Evolutionary conservation across 2,797 vertebrate species (phyloP), one percentile per base, ranked within the genome.

Genomic region (Remorina albescens): DNA sequence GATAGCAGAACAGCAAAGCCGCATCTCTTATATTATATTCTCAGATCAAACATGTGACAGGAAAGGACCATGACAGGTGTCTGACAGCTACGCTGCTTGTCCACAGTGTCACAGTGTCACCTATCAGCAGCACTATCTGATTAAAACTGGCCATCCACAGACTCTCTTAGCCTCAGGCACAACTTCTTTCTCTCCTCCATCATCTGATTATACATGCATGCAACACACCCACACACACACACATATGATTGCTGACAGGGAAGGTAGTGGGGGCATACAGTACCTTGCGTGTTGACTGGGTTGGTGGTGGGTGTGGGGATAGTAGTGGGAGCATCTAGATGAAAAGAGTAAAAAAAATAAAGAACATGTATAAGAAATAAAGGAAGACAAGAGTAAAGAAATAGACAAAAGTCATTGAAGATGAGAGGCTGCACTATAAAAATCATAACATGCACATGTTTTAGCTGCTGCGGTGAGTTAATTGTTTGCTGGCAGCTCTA

Each of bases 321-420:
- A 96, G 97, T 98, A 95, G 96, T 96, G 96, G 95, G 97, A 97
- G 96, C 96, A 98, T 99, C 98, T 99, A 96, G 96, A 99, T 98
- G 97, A 94, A 91, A 95, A 97, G 96, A 96, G 95, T 96, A 79
- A 89, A 92, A 87, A 96, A 96, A 97, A 97, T 94, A 96, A 96
- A 93, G 88, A 90, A 95, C 91, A 94, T 84, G 89, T 91, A 92
- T 94, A 94, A 94, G 92, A 94, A 92, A 93, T 89, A 91, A 91
- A 90, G 89, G 87, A 90, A 93, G 92, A 95, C 91, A 90, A 88
- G 78, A 82, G 88, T 94, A 92, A 93, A 93, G 90, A 93, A 95
- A 95, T 90, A 94, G 94, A 93, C 91, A 91, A 81, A 90, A 79
- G 84, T 82, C 84, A 90, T 74, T 81, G 74, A 85, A 81, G 81